phyloP scores from a whole-genome alignment of 2,113 vertebrate genomes.

The Lipotes vexillifer region DNA sequence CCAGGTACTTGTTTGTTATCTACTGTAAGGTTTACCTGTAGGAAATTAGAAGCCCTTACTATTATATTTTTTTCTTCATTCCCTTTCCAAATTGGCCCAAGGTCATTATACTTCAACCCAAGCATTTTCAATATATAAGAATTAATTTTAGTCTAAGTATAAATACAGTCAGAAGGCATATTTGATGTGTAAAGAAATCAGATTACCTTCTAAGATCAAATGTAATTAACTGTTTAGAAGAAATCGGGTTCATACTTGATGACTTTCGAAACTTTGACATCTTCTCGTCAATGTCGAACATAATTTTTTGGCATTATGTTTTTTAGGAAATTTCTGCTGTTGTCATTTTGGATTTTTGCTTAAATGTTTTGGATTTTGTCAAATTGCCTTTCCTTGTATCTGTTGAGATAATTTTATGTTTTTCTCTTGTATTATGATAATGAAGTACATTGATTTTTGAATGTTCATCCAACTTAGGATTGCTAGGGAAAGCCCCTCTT shows the following conservation, averaged over 20 bases:
- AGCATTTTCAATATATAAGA: not conserved
- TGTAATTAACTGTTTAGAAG: not conserved
- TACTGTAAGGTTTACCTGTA: not conserved
- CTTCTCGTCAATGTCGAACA: not conserved
- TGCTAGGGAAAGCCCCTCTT: not conserved
- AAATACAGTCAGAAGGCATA: not conserved
- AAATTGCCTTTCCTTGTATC: not conserved
- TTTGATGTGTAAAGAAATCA: conserved; percentile 6
- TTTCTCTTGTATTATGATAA: not conserved
- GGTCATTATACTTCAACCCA: not conserved
- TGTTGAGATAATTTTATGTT: not conserved
- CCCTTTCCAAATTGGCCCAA: not conserved
- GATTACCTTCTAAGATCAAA: not conserved
- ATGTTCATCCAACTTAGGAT: not conserved
- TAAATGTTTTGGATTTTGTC: not conserved
- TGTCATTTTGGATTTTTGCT: conserved; percentile 1
- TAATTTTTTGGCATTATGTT: not conserved
- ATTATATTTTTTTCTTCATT: not conserved
- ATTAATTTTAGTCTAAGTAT: conserved; percentile 12
- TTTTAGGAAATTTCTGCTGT: not conserved
- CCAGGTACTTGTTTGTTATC: not conserved
- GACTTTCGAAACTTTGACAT: not conserved
- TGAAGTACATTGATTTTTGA: not conserved
- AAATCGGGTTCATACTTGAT: not conserved
- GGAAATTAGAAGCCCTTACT: not conserved